phyloP scores from a whole-genome alignment of 2,797 vertebrate species.

The Crenuchus spilurus region DNA sequence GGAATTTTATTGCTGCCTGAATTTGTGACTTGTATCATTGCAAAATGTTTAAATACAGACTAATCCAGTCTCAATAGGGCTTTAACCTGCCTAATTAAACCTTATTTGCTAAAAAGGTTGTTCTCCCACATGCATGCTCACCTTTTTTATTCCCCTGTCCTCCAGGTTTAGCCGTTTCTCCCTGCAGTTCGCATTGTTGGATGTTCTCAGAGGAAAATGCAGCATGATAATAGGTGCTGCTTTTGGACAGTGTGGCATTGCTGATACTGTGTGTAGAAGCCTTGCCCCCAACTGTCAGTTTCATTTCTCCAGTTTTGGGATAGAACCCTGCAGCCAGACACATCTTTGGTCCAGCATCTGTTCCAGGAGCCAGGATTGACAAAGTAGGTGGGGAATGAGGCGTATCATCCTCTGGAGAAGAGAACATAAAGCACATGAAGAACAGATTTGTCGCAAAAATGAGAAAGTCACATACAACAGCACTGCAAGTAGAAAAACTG shows the following conservation, averaged over 20 bases:
- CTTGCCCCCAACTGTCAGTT: background rate
- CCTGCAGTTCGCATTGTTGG: conserved; percentile 17
- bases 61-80: no score
- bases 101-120: no score
- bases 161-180: accelerated
- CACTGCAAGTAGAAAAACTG: no score
- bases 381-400: accelerated
- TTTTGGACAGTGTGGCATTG: background rate
- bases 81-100: no score
- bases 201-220: conserved; percentile 36
- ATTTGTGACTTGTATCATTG: no score
- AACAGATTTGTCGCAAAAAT: no score
- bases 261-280: accelerated
- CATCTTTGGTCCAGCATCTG: accelerated
- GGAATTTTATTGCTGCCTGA: no score
- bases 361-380: conserved; percentile 31
- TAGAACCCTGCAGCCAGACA: conserved; percentile 64
- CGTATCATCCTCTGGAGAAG: background rate
- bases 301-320: background rate
- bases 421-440: background rate
- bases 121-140: background rate
- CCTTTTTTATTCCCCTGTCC: accelerated
- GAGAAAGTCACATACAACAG: no score
- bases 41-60: background rate
- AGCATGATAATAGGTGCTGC: conserved; percentile 40